Conservation (phyloP, 2,797 vertebrate genomes). For the Oryzias sinensis region DNA sequence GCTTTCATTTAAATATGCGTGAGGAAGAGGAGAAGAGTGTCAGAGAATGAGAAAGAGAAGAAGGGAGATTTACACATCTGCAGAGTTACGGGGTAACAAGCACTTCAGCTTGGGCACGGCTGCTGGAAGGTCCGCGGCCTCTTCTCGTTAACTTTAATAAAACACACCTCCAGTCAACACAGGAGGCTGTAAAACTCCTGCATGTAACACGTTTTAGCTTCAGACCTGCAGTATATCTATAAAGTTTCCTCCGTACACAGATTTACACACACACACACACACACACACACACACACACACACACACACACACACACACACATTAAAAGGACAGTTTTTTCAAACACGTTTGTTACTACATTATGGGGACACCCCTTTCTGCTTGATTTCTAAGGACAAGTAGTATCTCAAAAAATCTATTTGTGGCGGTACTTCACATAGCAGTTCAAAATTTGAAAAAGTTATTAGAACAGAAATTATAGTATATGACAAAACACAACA, state of each 20-base stretch:
- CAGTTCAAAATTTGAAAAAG: no score
- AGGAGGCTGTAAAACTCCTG: constrained; percentile 58
- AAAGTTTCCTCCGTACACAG: constrained; percentile 40
- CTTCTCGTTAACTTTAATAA: constrained; percentile 72
- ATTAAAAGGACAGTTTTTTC: no score
- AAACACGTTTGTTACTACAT: no score
- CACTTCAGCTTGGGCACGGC: constrained; percentile 62
- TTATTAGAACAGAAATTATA: no score
- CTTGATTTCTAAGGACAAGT: no score
- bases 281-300: constrained; percentile 14
- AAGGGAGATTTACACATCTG: constrained; percentile 64
- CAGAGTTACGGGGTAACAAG: constrained; percentile 63
- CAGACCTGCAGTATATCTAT: constrained; percentile 35
- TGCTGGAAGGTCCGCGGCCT: constrained; percentile 57
- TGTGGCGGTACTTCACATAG: no score
- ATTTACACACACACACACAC: constrained; percentile 14
- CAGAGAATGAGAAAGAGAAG: constrained; percentile 17
- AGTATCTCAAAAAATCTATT: no score
- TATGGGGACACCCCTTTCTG: no score
- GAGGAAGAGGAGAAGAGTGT: constrained; percentile 3
- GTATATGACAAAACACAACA: no score
- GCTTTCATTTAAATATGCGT: constrained; percentile 22
- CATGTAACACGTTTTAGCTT: constrained; percentile 44
- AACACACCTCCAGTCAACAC: constrained; percentile 68
- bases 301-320: constrained; percentile 26